Conservation (phyloP, 2,888 invertebrate species). For the Ferdinandea cuprea region DNA sequence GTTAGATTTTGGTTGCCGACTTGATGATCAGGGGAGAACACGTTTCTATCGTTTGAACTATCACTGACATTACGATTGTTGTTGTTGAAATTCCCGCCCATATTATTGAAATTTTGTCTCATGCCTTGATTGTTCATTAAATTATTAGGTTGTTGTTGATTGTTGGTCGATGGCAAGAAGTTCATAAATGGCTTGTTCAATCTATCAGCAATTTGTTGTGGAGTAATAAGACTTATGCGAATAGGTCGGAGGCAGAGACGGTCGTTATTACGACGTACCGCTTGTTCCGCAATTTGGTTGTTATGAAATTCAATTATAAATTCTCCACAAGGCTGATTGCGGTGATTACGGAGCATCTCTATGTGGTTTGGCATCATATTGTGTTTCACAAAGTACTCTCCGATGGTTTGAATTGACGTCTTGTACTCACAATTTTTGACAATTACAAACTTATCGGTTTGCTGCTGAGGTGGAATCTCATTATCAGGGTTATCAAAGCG, state of each 20-base stretch:
- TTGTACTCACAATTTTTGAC: conserved; percentile 90
- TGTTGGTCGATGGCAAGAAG: conserved; percentile 78
- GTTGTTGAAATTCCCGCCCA: conserved; percentile 46
- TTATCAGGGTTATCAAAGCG: conserved; percentile 61
- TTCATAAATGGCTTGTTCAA: conserved; percentile 81
- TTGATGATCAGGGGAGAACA: conserved; percentile 36
- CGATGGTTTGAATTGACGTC: conserved; percentile 90
- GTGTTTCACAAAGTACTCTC: conserved; percentile 91
- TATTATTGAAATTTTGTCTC: conserved; percentile 47
- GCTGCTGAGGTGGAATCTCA: conserved; percentile 12
- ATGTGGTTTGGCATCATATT: conserved; percentile 90
- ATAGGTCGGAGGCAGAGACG: conserved; percentile 83
- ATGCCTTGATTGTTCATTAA: conserved; percentile 46
- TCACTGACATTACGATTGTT: conserved; percentile 31
- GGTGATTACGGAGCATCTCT: conserved; percentile 89
- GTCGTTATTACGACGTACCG: conserved; percentile 79
- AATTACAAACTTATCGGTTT: conserved; percentile 86
- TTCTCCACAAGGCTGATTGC: conserved; percentile 90
- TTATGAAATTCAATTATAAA: conserved; percentile 94
- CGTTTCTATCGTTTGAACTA: conserved; percentile 38
- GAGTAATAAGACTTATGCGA: conserved; percentile 83
- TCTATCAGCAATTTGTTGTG: conserved; percentile 86
- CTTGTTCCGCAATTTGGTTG: conserved; percentile 86
- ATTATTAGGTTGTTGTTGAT: conserved; percentile 61
- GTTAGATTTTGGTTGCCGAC: conserved; percentile 15